Percentiles rank a stretch among this genome's conserved stretches.
Evolutionary conservation across 2,113 vertebrate genomes (phyloP).

Genomic region (Ariopsis seemanni): DNA sequence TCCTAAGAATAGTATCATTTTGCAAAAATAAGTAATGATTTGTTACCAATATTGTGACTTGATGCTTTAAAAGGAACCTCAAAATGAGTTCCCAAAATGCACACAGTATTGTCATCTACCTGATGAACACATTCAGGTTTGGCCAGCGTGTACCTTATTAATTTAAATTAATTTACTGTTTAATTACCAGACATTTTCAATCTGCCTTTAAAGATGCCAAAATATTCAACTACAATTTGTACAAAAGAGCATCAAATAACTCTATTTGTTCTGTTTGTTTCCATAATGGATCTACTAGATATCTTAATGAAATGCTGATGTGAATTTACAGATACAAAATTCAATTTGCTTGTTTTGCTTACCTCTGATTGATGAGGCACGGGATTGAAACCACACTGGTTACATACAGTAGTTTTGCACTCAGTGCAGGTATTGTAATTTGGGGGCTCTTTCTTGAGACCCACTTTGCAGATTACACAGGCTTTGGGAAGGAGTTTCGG

Average conservation of each 20-base stretch:
- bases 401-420: slow-evolving; percentile 89
- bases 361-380: slow-evolving; percentile 84
- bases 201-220: slow-evolving; percentile 8
- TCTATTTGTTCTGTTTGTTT: slow-evolving; percentile 19
- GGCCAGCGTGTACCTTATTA: neutral
- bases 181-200: slow-evolving; percentile 2
- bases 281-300: slow-evolving; percentile 2
- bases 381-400: slow-evolving; percentile 96
- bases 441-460: slow-evolving; percentile 81
- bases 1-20: neutral
- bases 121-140: neutral
- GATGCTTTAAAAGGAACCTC: neutral
- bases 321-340: slow-evolving; percentile 27
- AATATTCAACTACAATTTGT: neutral
- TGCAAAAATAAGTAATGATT: neutral
- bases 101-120: neutral
- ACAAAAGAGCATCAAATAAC: slow-evolving; percentile 15
- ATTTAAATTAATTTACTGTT: neutral
- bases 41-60: neutral
- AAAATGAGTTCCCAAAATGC: neutral
- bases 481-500: slow-evolving; percentile 49
- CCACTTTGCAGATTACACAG: slow-evolving; percentile 88
- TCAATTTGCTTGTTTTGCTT: slow-evolving; percentile 53
- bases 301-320: slow-evolving; percentile 40
- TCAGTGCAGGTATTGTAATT: slow-evolving; percentile 91